phyloP scores from a whole-genome alignment of 2,888 invertebrate species.

The Hymenopus coronatus region DNA sequence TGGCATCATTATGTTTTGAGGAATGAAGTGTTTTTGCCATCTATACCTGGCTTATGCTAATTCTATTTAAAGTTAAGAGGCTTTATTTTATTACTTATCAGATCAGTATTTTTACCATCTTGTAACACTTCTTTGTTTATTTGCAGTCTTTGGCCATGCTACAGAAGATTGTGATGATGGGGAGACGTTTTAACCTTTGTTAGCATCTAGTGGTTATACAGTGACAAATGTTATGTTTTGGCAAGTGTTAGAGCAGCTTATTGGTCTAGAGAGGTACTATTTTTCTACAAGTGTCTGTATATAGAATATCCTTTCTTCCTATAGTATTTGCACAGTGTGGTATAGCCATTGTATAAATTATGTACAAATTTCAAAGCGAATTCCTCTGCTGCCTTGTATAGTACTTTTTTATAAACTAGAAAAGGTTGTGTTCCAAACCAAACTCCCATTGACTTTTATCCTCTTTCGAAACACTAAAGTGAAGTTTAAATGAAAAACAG shows the following conservation, averaged over 20 bases:
- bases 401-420: neutral
- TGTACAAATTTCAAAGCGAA: neutral
- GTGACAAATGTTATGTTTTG: neutral
- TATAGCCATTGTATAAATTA: neutral
- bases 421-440: neutral
- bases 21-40: no score
- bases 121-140: slow-evolving; percentile 41
- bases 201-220: neutral
- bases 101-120: neutral
- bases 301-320: neutral
- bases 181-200: slow-evolving; percentile 66
- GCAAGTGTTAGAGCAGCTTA: neutral
- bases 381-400: neutral
- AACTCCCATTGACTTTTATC: neutral
- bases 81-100: neutral
- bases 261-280: neutral
- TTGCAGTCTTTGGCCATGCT: slow-evolving; percentile 84
- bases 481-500: no score
- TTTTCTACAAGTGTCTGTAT: neutral
- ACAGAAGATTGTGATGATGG: slow-evolving; percentile 83
- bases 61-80: neutral
- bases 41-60: neutral
- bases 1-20: no score
- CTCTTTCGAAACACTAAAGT: neutral
- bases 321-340: neutral